Evolutionary conservation across 2,113 vertebrate genomes (phyloP), one percentile per base, ranked within the genome.

Genomic region (Ancistrus triradiatus): DNA sequence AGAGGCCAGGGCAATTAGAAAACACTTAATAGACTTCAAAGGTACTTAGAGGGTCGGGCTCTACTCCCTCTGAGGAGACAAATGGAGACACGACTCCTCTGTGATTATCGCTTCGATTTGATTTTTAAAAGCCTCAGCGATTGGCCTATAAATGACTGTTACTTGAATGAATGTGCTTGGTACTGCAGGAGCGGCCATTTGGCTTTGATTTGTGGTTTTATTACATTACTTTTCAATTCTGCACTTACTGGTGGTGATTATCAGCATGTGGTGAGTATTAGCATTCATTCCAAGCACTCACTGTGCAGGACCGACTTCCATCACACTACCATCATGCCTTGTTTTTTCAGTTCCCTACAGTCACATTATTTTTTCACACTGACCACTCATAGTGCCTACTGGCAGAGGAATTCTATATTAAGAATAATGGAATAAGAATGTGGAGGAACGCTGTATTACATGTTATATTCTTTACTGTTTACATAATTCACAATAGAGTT

Each of bases 1-100:
- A 63, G 28, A 62, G 64, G 52, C 70, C 44, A 31, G 11, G 37
- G 59, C 65, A 63, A 73, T 73, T 52, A 73, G 47, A 67, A 58
- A 68, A 67, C 70, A 73, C 59, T 73, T 73, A 73, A 73, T 73
- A 73, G 59, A 73, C 64, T 52, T 58, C 31, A 57, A 43, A 43
- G 35, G 64, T 67, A 68, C 52, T 73, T 67, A 59, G 27, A 52
- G 44, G 59, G 59, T 68, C 64, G 9, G 22, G 58, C 19, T 42
- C 44, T 27, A 38, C n/a, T 42, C 59, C 52, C 51, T 72, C 52
- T 51, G 21, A 72, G 27, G 43, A 67, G 44, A 24, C 19, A 18
- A 51, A 10, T 6, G 13, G 22, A 42, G 48, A 52, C 22, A 48
- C 1, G 18, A 28, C 38, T 52, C 19, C 28, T 63, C 47, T 49